Conservation (phyloP, 2,888 invertebrate species). For the Nebria brevicollis region DNA sequence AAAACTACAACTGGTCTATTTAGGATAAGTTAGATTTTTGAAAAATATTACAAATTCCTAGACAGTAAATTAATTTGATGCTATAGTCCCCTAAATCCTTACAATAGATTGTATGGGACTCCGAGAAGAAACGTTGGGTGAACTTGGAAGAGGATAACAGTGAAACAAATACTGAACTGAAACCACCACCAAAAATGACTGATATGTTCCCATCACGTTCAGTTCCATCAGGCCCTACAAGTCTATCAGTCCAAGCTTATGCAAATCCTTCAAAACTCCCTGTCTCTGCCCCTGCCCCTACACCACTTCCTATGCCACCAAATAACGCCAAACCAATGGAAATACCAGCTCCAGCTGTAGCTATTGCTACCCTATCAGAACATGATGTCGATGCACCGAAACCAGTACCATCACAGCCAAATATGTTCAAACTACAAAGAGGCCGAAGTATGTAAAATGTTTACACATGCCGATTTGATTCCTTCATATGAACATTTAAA, state of each 20-base stretch:
- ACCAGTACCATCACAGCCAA: conserved; percentile 61
- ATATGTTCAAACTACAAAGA: conserved; percentile 84
- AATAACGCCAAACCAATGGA: conserved; percentile 32
- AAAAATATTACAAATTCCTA: neutral
- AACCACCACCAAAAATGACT: conserved; percentile 77
- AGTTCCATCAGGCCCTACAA: conserved; percentile 23
- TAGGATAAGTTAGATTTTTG: neutral
- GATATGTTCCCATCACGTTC: conserved; percentile 62
- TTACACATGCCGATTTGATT: neutral
- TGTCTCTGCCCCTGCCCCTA: conserved; percentile 53
- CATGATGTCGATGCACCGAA: conserved; percentile 21
- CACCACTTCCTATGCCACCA: conserved; percentile 18
- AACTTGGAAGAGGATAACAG: conserved; percentile 81
- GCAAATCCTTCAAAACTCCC: conserved; percentile 3
- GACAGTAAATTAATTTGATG: neutral
- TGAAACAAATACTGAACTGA: conserved; percentile 65
- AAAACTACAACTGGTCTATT: neutral
- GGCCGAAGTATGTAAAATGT: conserved; percentile 74
- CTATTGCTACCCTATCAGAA: conserved; percentile 15
- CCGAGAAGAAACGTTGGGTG: conserved; percentile 85
- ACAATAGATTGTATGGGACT: conserved; percentile 91
- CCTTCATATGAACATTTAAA: neutral
- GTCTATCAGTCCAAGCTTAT: neutral
- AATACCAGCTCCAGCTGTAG: conserved; percentile 10
- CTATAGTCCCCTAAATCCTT: neutral